Evolutionary conservation across 2,113 vertebrate species (phyloP).

Genomic region (Maccullochella peelii): DNA sequence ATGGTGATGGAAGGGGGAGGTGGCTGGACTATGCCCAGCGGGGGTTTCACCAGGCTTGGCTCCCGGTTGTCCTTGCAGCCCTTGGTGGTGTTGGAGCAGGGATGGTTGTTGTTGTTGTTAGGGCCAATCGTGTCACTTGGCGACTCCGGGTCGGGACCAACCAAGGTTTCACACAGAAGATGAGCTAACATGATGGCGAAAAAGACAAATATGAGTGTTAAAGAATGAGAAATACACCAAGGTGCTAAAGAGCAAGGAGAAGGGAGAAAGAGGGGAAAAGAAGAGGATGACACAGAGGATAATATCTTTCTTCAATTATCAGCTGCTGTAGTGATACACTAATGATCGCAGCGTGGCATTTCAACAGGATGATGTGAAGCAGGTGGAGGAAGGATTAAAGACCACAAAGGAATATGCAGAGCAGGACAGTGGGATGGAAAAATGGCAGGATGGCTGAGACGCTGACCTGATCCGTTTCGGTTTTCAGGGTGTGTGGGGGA

Average conservation of each 20-base stretch:
- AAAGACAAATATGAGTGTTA: slow-evolving; percentile 7
- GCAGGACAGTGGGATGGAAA: slow-evolving; percentile 51
- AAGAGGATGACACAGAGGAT: slow-evolving; percentile 26
- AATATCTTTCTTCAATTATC: slow-evolving; percentile 44
- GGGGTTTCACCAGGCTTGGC: slow-evolving; percentile 64
- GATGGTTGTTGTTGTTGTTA: slow-evolving; percentile 78
- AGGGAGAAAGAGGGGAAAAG: background rate
- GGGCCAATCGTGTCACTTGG: slow-evolving; percentile 78
- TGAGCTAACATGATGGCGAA: slow-evolving; percentile 85
- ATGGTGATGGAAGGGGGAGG: slow-evolving; percentile 68
- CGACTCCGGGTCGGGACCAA: slow-evolving; percentile 90
- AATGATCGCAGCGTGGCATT: slow-evolving; percentile 53
- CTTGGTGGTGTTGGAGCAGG: slow-evolving; percentile 45
- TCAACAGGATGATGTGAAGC: slow-evolving; percentile 51
- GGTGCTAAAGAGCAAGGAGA: slow-evolving; percentile 17
- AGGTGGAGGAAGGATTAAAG: slow-evolving; percentile 37
- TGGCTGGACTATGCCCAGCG: slow-evolving; percentile 70
- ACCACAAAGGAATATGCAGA: slow-evolving; percentile 51
- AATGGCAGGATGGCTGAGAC: slow-evolving; percentile 61
- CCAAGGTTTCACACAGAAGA: slow-evolving; percentile 92
- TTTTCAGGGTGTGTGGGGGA: slow-evolving; percentile 95
- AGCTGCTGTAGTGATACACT: slow-evolving; percentile 41
- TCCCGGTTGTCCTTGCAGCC: slow-evolving; percentile 56
- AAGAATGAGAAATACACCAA: background rate
- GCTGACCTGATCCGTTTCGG: slow-evolving; percentile 95